Base-by-base conservation (phyloP, 1,140 invertebrate genomes). In the Drosophila ohnishii region DNA sequence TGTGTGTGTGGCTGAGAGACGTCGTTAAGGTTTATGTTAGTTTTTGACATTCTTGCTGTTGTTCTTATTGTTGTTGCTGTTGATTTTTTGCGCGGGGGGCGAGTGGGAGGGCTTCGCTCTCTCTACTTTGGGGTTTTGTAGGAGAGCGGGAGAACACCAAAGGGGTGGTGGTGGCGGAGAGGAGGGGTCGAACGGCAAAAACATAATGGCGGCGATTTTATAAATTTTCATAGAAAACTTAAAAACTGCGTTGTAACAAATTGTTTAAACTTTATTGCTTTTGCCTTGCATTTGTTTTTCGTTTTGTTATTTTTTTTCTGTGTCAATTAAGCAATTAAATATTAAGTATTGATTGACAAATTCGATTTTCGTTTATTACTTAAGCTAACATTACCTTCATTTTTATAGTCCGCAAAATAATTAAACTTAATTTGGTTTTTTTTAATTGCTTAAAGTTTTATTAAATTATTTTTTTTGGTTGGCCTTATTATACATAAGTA, bases 211-310 rank as follows among this genome's bases (percentile, higher is more conserved):
- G 83, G 71, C 71, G 60, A 84, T 73, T 83, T 81, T 74, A 77
- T 73, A 84, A 57, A 77, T 79, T 84, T 76, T 78, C 69, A 83
- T 84, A 84, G 81, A 80, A 84, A 84, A 84, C 55, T 69, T 69
- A 82, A 87, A 82, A 86, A 86, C 70, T 86, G 83, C 83, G 83
- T 86, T 86, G 83, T 86, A 87, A 81, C 62, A 82, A 87, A 83
- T 86, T 87, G 75, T 86, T 82, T 65, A 87, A 87, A 76, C 75
- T 78, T 86, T 81, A 70, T 81, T 66, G 51, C 50, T 57, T 72
- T 75, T 60, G 69, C 75, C 50, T 71, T 63, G 62, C 73, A 50
- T 48, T 53, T 60, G 37, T 75, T 64, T 44, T 57, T 62, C 34
- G 19, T 35, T 53, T 47, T 55, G 13, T 42, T 25, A 42, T 56